Percentiles rank a stretch among this genome's conserved stretches.
Evolutionary conservation across 2,113 vertebrate species (phyloP).

Genomic region (Empidonax traillii): DNA sequence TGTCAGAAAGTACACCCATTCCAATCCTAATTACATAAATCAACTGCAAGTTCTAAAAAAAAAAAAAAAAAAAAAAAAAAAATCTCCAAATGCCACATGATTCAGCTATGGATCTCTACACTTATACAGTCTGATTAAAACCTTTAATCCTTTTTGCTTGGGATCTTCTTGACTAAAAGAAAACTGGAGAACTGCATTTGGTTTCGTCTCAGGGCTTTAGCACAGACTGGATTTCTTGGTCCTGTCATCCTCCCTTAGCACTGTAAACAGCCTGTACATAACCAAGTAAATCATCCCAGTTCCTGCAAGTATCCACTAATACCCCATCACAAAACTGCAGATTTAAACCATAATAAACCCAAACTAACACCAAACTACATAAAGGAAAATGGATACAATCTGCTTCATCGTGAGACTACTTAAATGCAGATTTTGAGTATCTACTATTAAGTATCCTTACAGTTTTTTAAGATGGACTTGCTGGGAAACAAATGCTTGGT

Average conservation of each 20-base stretch:
- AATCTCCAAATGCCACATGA: background rate
- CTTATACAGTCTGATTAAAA: fast-evolving
- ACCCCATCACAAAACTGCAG: background rate
- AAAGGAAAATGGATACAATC: background rate
- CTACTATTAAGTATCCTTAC: background rate
- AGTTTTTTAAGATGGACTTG: background rate
- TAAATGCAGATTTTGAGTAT: background rate
- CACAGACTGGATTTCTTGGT: background rate
- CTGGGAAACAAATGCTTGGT: background rate
- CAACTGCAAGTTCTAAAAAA: background rate
- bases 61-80: background rate
- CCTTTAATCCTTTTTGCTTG: background rate
- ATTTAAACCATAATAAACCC: background rate
- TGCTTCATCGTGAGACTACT: background rate
- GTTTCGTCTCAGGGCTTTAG: background rate
- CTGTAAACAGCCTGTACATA: background rate
- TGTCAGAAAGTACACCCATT: background rate
- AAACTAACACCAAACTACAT: background rate
- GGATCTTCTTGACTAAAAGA: background rate
- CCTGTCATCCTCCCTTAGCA: background rate
- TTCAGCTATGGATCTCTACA: background rate
- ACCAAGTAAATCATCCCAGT: background rate
- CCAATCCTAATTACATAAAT: background rate
- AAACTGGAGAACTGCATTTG: background rate
- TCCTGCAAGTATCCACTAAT: background rate